These are phyloP conservation scores for Cathartes aura DNA, from an alignment of 2,113 vertebrate genomes.

Conservation along the genomic window DNA sequence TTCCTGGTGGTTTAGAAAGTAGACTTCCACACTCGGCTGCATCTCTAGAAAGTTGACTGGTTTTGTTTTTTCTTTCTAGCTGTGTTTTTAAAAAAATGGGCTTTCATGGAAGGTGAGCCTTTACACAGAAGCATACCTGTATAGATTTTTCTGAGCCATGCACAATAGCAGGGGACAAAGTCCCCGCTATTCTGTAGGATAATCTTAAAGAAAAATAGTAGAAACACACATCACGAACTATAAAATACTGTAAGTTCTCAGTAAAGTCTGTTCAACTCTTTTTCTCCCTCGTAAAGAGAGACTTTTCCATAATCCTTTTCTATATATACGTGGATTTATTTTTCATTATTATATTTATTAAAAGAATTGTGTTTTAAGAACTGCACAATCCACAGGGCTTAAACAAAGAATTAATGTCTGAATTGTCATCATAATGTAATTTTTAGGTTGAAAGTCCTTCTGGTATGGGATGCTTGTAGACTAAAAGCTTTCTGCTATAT, in stretches of 20 bases:
- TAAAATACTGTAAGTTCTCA: neutral
- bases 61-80: neutral
- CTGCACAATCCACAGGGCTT: neutral
- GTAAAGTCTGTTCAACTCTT: neutral
- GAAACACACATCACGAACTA: neutral
- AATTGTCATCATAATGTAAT: slow-evolving; percentile 17
- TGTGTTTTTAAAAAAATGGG: neutral
- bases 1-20: neutral
- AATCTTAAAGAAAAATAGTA: neutral
- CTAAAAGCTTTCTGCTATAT: slow-evolving; percentile 47
- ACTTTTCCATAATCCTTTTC: neutral
- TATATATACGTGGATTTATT: neutral
- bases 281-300: neutral
- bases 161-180: neutral
- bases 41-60: neutral
- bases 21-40: neutral
- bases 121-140: neutral
- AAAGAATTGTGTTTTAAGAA: slow-evolving; percentile 14
- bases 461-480: neutral
- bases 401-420: slow-evolving; percentile 16
- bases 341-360: slow-evolving; percentile 42
- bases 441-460: slow-evolving; percentile 34
- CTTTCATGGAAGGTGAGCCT: neutral
- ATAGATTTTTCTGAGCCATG: neutral
- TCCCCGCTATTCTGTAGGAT: neutral